phyloP scores from a whole-genome alignment of 2,888 invertebrate species.

The Hypsopygia costalis region DNA sequence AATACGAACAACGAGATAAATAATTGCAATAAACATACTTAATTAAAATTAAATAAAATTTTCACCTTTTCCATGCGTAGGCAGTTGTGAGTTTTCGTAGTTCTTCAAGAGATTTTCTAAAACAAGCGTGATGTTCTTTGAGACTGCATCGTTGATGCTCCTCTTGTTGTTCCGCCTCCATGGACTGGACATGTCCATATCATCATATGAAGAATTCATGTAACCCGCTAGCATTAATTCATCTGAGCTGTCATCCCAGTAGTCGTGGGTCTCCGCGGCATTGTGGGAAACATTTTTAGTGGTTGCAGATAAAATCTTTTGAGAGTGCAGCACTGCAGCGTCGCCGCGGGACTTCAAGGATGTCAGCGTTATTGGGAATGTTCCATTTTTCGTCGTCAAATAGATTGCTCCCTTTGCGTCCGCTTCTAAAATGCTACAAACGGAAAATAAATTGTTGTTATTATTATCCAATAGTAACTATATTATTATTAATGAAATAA shows the following conservation, averaged over 20 bases:
- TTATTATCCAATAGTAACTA: too few species aligned
- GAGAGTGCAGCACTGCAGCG: slow-evolving; percentile 48
- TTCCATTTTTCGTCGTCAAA: slow-evolving; percentile 76
- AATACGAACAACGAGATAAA: too few species aligned
- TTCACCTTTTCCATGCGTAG: slow-evolving; percentile 92
- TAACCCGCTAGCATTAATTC: slow-evolving; percentile 56
- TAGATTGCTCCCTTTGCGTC: slow-evolving; percentile 72
- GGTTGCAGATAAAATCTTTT: slow-evolving; percentile 55
- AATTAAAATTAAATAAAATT: slow-evolving; percentile 3
- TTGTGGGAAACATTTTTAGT: slow-evolving; percentile 54
- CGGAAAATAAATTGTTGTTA: slow-evolving; percentile 25
- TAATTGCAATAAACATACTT: too few species aligned
- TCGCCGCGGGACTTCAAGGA: slow-evolving; percentile 53
- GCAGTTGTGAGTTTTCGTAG: slow-evolving; percentile 93
- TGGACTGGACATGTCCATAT: slow-evolving; percentile 28
- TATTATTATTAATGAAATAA: too few species aligned
- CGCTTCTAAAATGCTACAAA: slow-evolving; percentile 44
- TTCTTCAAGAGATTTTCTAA: slow-evolving; percentile 93
- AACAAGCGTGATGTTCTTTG: slow-evolving; percentile 91
- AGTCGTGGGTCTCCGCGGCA: slow-evolving; percentile 34
- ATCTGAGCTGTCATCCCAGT: slow-evolving; percentile 51
- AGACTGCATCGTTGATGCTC: slow-evolving; percentile 85
- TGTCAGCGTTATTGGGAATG: slow-evolving; percentile 74
- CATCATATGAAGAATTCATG: slow-evolving; percentile 55
- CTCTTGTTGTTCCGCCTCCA: slow-evolving; percentile 62